Evolutionary conservation across 2,113 vertebrate species (phyloP).

Genomic region (Fregata magnificens): DNA sequence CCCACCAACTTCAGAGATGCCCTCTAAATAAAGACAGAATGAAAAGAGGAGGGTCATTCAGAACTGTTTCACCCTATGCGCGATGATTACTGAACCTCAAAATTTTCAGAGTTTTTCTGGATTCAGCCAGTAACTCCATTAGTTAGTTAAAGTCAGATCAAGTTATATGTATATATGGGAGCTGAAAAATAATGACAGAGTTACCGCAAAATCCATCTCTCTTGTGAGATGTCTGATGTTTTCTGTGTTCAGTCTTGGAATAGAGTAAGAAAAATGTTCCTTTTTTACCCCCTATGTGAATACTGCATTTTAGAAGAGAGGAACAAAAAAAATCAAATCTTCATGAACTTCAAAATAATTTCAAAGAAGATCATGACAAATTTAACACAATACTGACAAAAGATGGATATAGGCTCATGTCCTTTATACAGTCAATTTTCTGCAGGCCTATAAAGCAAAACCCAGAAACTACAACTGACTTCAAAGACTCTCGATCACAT

Average conservation of each 20-base stretch:
- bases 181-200: background rate
- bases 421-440: background rate
- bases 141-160: background rate
- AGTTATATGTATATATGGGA: background rate
- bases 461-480: background rate
- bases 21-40: background rate
- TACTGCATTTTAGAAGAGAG: background rate
- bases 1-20: background rate
- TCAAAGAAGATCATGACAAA: background rate
- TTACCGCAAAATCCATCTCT: background rate
- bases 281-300: background rate
- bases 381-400: background rate
- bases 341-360: background rate
- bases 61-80: background rate
- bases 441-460: background rate
- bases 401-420: background rate
- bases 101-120: background rate
- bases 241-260: background rate
- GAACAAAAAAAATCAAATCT: background rate
- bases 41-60: background rate
- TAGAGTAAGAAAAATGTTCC: background rate
- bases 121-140: background rate
- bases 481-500: background rate
- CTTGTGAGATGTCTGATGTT: background rate
- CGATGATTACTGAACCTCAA: background rate